Evolutionary conservation across 2,888 invertebrate species (phyloP), one percentile per base, ranked within the genome.

Genomic region (Agonopterix alstromeriana): DNA sequence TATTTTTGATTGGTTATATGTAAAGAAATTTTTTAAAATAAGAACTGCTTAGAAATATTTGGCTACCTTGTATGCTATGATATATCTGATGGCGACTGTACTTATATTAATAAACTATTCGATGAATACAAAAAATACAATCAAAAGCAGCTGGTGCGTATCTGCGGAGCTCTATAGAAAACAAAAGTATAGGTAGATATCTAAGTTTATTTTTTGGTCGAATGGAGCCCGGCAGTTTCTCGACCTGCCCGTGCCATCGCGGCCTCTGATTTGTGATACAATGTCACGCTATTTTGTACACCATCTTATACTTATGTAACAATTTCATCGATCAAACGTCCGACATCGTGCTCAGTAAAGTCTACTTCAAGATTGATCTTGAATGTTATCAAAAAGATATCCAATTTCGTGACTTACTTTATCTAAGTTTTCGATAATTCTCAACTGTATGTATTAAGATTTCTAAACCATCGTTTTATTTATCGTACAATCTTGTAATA

Each of bases 221-320:
- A 70, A 60, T 62, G 61, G 60, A 71, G 68, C 65, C 59, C 27
- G 27, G 56, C 63, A 60, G 61, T 67, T 67, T 57, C 60, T 66
- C 71, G 64, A 57, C 61, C 67, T 61, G 67, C 57, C 67, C 63
- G 79, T 74, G 61, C 79, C 77, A 75, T 79, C 77, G 69, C 80
- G 66, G 66, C 61, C 55, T 48, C 43, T 66, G 67, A 72, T 70
- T 73, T 69, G 71, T 70, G 60, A 48, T 47, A 56, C 50, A 51
- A 49, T 62, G 67, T 73, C 79, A 80, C 77, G 80, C 78, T 61
- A 78, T 61, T 51, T 63, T 63, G 38, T 27, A 27, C 27, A 27
- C 27, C 27, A 27, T 27, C 27, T 27, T 5, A 27, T 36, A 8
- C 36, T 45, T 46, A 63, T 61, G 64, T 60, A 60, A 52, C 53